These are phyloP conservation scores for Synanthedon tipuliformis DNA, from an alignment of 2,888 invertebrate species.

Conservation along the genomic window DNA sequence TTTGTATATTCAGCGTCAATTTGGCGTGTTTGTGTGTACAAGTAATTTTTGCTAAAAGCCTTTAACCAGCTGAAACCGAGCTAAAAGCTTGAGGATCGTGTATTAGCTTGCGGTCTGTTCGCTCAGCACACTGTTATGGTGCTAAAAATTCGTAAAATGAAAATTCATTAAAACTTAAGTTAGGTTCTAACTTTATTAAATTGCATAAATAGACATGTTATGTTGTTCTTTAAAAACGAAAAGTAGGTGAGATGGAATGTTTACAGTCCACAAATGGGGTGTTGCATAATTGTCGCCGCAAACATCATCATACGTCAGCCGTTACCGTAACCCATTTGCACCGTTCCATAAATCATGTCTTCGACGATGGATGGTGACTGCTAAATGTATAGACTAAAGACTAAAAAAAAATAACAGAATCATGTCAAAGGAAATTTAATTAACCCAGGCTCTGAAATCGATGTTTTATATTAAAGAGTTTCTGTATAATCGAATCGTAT, in stretches of 20 bases:
- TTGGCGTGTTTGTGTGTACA: neutral
- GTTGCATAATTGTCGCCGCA: conserved; percentile 2
- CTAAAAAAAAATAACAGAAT: neutral
- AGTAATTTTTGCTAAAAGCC: conserved; percentile 33
- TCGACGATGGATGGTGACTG: conserved; percentile 1
- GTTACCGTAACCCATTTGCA: conserved; percentile 64
- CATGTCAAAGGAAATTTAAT: too few relatives aligned
- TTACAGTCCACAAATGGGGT: neutral
- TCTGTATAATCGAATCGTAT: too few relatives aligned
- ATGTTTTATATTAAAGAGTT: too few relatives aligned
- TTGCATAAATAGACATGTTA: too few relatives aligned
- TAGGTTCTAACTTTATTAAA: too few relatives aligned
- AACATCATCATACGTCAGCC: conserved; percentile 25
- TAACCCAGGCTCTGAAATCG: too few relatives aligned
- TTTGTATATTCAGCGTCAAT: neutral
- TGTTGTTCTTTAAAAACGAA: too few relatives aligned
- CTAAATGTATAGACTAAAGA: neutral
- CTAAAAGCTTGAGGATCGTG: conserved; percentile 22
- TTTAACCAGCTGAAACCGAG: conserved; percentile 8
- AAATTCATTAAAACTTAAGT: too few relatives aligned
- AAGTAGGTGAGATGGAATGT: neutral
- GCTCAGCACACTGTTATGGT: neutral
- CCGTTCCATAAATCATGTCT: conserved; percentile 50
- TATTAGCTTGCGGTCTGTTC: conserved; percentile 22
- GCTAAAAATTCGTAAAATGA: too few relatives aligned